phyloP scores from a whole-genome alignment of 2,888 invertebrate species.

The Aphidius colemani region DNA sequence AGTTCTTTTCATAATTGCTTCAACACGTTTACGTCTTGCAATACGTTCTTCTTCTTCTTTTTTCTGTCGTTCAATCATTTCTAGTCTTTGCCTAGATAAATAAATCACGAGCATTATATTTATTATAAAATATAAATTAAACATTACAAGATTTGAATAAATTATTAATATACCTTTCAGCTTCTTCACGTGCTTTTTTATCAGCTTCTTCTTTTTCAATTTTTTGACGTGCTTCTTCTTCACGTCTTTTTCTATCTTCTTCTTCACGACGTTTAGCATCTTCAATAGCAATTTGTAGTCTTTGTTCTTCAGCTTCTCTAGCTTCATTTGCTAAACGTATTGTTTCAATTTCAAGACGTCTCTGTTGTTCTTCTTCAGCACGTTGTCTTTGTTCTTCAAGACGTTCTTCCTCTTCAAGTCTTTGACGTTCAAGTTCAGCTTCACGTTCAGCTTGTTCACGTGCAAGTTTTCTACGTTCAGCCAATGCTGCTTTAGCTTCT shows the following conservation, averaged over 20 bases:
- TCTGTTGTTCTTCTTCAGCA: conserved; percentile 83
- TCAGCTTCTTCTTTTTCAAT: conserved; percentile 78
- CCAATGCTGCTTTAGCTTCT: conserved; percentile 91
- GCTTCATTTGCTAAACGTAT: conserved; percentile 79
- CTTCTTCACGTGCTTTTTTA: conserved; percentile 81
- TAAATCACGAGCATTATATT: conserved; percentile 13
- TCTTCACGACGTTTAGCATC: conserved; percentile 78
- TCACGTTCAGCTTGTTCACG: conserved; percentile 90
- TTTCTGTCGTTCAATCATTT: conserved; percentile 80
- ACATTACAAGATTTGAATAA: conserved; percentile 2
- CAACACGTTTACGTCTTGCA: conserved; percentile 85
- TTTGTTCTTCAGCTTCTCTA: conserved; percentile 81
- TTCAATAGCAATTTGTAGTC: conserved; percentile 72
- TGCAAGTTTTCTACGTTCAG: conserved; percentile 84
- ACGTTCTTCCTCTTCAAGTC: conserved; percentile 72
- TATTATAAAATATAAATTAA: not conserved
- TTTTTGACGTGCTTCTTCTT: conserved; percentile 69
- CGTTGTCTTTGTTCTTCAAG: conserved; percentile 73
- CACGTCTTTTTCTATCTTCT: conserved; percentile 74
- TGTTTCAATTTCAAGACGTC: conserved; percentile 80
- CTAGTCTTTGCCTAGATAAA: conserved; percentile 69
- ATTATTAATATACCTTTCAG: conserved; percentile 68
- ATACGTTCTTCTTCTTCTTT: conserved; percentile 89
- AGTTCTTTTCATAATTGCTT: conserved; percentile 92
- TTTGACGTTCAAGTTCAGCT: conserved; percentile 80